Evolutionary conservation across 2,113 vertebrate genomes (phyloP), one percentile per base, ranked within the genome.

Genomic region (Pardalotus punctatus): DNA sequence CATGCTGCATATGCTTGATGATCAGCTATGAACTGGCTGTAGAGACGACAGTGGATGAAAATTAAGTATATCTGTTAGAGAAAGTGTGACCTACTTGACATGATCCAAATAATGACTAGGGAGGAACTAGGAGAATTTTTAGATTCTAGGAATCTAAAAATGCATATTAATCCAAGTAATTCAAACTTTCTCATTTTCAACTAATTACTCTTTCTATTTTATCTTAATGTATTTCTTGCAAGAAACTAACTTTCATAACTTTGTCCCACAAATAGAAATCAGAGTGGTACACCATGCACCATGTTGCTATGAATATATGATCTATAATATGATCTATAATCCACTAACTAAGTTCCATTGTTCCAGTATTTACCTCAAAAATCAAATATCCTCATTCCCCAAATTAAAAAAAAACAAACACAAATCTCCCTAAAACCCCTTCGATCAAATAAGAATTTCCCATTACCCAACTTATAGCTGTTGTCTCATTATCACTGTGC

Each of bases 351-450:
- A 19, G 40, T 78, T 66, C 48, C 40, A 45, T 22, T 31, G 5
- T 72, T 81, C 6, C 64, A 62, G 13, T 81, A 53, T 72, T 81
- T 67, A 51, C 14, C 15, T 35, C 58, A 43, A 66, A 20, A 19
- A 5, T 45, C 19, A 45, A 45, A 76, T 11, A 38, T 1, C 4
- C 12, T 6, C 9, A 33, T 2, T 1, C 1, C 3, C 5, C 11
- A 36, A 81, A 51, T 12, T 15, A 36, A 70, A 61, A 76, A 61
- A 40, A 15, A 38, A 28, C 66, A 27, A 43, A 2, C 10, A 29
- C 5, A 51, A 83, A 58, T 5, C 4, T 83, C 15, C 14, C 5
- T 45, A 24, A 80, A 58, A 9, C 2, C 9, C 4, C 12, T 80
- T 64, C 10, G 43, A 40, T 35, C 16, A 85, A 78, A 33, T 23